Percentiles rank a stretch among this genome's conserved stretches.
Evolutionary conservation across 2,113 vertebrate genomes (phyloP).

Genomic region (Alaudala cheleensis): DNA sequence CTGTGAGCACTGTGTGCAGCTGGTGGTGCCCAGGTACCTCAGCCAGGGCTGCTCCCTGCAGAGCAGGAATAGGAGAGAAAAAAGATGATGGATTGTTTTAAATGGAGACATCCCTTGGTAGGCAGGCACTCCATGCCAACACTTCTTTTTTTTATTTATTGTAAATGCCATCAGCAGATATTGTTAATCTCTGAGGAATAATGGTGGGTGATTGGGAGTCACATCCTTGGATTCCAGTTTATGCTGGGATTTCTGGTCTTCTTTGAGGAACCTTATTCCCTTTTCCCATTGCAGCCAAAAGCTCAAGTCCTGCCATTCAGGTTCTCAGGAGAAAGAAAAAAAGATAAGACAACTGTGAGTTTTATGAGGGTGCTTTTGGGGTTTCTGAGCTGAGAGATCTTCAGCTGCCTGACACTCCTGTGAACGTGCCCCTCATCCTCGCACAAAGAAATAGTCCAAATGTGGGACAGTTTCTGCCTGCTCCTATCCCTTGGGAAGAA

Average conservation of each 20-base stretch:
- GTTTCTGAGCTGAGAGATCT: neutral
- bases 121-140: neutral
- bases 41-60: neutral
- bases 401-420: neutral
- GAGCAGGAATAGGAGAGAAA: neutral
- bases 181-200: neutral
- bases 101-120: neutral
- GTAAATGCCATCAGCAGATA: neutral
- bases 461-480: neutral
- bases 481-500: neutral
- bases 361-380: neutral
- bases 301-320: neutral
- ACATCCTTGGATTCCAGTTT: neutral
- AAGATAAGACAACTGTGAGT: neutral
- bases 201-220: neutral
- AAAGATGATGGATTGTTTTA: neutral
- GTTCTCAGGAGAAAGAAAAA: neutral
- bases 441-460: neutral
- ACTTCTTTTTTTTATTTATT: neutral
- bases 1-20: neutral
- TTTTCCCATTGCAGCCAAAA: neutral
- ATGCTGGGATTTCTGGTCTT: neutral
- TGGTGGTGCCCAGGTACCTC: neutral
- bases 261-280: neutral
- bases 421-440: neutral